Percentiles rank a stretch among this genome's conserved stretches.
Evolutionary conservation across 2,888 invertebrate species (phyloP).

Genomic region (Epirrhoe tristata): DNA sequence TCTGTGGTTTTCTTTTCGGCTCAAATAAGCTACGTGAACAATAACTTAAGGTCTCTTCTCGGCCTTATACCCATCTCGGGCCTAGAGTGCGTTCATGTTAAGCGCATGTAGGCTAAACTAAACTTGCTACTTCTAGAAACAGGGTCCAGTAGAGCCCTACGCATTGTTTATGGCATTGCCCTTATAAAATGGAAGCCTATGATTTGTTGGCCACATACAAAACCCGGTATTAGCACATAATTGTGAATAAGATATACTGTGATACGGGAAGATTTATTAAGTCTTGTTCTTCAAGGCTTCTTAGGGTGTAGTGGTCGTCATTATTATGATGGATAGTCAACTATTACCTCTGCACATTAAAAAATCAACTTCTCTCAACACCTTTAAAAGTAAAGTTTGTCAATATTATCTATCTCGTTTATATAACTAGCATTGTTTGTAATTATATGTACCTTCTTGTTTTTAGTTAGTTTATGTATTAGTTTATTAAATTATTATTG

Average conservation of each 20-base stretch:
- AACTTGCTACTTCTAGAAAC: slow-evolving; percentile 1
- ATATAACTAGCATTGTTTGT: no score
- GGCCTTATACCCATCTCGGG: not conserved
- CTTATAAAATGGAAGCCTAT: slow-evolving; percentile 31
- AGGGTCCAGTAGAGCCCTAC: not conserved
- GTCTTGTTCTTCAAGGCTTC: not conserved
- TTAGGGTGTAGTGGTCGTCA: not conserved
- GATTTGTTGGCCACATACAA: slow-evolving; percentile 46
- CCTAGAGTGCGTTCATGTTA: not conserved
- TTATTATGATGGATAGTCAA: not conserved
- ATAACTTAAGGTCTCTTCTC: no score
- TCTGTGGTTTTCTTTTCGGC: no score
- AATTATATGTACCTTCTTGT: no score
- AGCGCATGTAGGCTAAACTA: not conserved
- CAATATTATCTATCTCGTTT: no score
- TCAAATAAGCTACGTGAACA: no score
- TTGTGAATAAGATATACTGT: slow-evolving; percentile 53
- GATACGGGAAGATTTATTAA: slow-evolving; percentile 25
- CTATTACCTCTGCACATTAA: no score
- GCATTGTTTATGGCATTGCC: slow-evolving; percentile 36
- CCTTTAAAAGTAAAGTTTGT: no score
- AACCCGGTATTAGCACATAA: slow-evolving; percentile 55
- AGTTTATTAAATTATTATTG: no score
- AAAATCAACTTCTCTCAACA: no score
- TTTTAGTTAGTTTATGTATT: no score